Base-by-base conservation (phyloP, 2,797 vertebrate species). In the Pyrocephalus nanus region DNA sequence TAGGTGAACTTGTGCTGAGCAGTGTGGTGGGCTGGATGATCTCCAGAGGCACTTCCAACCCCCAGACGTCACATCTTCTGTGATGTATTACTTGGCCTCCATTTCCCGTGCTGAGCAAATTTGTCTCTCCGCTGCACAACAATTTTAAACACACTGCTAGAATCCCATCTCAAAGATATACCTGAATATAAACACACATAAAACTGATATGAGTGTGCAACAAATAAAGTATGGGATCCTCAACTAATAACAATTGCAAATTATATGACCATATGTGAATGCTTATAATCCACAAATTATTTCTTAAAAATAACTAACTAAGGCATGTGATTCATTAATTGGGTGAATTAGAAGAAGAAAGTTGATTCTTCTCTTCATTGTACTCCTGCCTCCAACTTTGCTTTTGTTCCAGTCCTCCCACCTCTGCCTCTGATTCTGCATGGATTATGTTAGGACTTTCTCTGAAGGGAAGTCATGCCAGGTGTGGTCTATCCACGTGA, bases 1-100 rank as follows among this genome's bases (percentile, higher is more conserved):
- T 15, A 54, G 32, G 15, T 64, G 40, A 77, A 15, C 29, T 36
- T 81, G 25, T 0, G 0, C 67, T 83, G 50, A 64, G 26, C 42
- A 47, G 19, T 0, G 0, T 48, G 29, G 20, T 51, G 12, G 16
- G 45, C 72, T n/a, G 26, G 18, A 27, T 1, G 1, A 27, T 64
- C 29, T 89, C 70, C 45, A 51, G 20, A 78, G 36, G 10, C 26
- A 21, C 40, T 64, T 75, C 36, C 48, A 64, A 25, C 5, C 6
- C 7, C 25, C 40, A 58, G 17, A 15, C 12, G 9, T 58, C 50
- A 30, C 30, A 75, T 48, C 38, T 89, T 53, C 38, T 58, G 9
- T 62, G 67, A 50, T 29, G 11, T 61, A 17, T 25, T 65, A 30
- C 38, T 27, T 47, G 7, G 15, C 21, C 34, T 71, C 6, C 34